Base-by-base conservation (phyloP, 2,888 invertebrate species). In the Linhomoeus sp. region DNA sequence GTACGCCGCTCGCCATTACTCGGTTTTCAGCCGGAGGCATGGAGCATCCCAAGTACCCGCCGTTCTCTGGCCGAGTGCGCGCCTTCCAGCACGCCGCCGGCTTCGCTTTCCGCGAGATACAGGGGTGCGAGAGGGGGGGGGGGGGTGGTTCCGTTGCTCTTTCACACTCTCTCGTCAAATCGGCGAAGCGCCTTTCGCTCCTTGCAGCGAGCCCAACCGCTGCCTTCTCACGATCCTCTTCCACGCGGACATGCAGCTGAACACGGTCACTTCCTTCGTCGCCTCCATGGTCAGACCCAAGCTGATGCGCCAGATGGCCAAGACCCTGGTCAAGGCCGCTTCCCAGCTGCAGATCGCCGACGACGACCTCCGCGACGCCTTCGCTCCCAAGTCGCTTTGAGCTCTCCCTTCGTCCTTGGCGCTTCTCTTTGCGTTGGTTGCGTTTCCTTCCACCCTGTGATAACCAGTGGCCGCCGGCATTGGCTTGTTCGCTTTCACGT, bases 161-260 rank as follows among this genome's bases (percentile, higher is more conserved):
- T n/a, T n/a, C n/a, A n/a, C n/a, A n/a, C n/a, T n/a, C n/a, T n/a
- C n/a, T n/a, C n/a, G n/a, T n/a, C n/a, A n/a, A n/a, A n/a, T n/a
- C n/a, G n/a, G n/a, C n/a, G n/a, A n/a, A n/a, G n/a, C n/a, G n/a
- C n/a, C n/a, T n/a, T n/a, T n/a, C n/a, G n/a, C n/a, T n/a, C n/a
- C 3, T 37, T 45, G 19, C 45, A 45, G 45, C 17, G 24, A 9
- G 43, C 45, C 45, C 17, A 24, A 23, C 2, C 25, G 38, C 19
- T 38, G 43, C 33, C 20, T 2, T 3, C 44, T 47, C 35, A 17
- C 24, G 29, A 47, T 47, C 43, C 2, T 38, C 15, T 26, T 45
- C 17, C 44, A 48, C 41, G 17, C 22, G 38, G 48, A 48, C 29
- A 25, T 48, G 41, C 45, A 45, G n/a, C 20, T 48, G 45, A 33